These are phyloP conservation scores for Thamnaconus septentrionalis DNA, from an alignment of 2,113 vertebrate species.

Conservation along the genomic window DNA sequence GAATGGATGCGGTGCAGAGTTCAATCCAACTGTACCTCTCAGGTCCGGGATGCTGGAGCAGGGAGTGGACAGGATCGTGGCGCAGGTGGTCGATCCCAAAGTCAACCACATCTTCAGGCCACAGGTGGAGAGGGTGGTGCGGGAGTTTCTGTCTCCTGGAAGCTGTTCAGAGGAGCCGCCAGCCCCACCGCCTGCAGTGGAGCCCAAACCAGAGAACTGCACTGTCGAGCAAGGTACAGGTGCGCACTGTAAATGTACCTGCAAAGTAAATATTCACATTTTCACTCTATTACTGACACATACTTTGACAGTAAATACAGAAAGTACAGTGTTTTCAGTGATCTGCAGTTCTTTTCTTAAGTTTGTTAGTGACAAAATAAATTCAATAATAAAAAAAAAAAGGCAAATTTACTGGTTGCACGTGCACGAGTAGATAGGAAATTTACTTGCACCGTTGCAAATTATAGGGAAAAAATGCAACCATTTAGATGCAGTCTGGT, in stretches of 20 bases:
- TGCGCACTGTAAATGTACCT: not conserved
- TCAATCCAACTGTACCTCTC: slow-evolving; percentile 27
- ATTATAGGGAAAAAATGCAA: no score
- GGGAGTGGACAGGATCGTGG: slow-evolving; percentile 97
- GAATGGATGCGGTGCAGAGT: not conserved
- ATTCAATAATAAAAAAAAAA: no score
- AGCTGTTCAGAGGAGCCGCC: slow-evolving; percentile 80
- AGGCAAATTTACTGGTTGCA: no score
- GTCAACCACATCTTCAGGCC: slow-evolving; percentile 96
- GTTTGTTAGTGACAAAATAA: no score
- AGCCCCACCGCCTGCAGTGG: slow-evolving; percentile 54
- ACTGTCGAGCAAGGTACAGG: slow-evolving; percentile 77
- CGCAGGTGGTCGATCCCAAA: slow-evolving; percentile 98
- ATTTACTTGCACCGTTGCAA: no score
- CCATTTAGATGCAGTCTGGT: no score
- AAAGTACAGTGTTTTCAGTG: no score
- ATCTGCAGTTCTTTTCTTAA: no score
- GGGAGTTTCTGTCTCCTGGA: slow-evolving; percentile 90
- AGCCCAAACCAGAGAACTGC: slow-evolving; percentile 79
- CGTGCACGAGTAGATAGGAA: no score
- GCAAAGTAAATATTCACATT: no score
- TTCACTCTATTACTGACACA: no score
- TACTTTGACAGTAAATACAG: no score
- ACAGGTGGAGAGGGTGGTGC: slow-evolving; percentile 94
- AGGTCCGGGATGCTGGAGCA: slow-evolving; percentile 99